A percentile compares a stretch with the other conserved stretches of the same genome.
Evolutionary conservation across 2,797 vertebrate genomes (phyloP).

Genomic region (Rallus crepitans): DNA sequence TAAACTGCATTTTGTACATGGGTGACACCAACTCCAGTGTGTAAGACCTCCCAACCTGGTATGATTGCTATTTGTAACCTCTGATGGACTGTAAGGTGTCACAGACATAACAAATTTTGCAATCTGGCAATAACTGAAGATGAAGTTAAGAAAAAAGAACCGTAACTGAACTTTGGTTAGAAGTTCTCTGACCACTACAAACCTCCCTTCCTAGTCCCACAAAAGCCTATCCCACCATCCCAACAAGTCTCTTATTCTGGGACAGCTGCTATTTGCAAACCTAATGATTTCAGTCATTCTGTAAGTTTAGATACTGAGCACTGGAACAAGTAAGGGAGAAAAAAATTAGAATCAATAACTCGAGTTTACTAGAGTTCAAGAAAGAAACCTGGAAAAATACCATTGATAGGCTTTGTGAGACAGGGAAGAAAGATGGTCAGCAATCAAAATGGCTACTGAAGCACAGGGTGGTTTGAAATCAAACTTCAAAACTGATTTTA

Average conservation of each 20-base stretch:
- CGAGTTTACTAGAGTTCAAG: not conserved
- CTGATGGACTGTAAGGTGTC: not conserved
- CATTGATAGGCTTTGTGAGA: not conserved
- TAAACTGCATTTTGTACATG: slow-evolving; percentile 36
- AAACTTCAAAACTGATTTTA: not conserved
- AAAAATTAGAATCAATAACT: not conserved
- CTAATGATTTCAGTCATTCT: not conserved
- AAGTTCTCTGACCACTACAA: not conserved
- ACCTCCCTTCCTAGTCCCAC: not conserved
- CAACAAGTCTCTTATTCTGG: not conserved
- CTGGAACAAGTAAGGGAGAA: not conserved
- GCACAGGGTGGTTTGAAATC: not conserved
- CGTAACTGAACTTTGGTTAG: not conserved
- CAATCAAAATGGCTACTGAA: not conserved
- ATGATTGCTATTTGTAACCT: not conserved
- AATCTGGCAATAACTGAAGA: not conserved
- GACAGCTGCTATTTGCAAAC: not conserved
- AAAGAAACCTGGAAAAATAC: not conserved
- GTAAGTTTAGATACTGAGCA: not conserved
- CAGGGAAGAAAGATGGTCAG: not conserved
- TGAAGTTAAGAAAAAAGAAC: not conserved
- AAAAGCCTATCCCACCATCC: not conserved
- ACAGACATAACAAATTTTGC: not conserved
- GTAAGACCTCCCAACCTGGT: not conserved
- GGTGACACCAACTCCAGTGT: not conserved